Conservation (phyloP, 2,113 vertebrate genomes). For the Bostrychus sinensis region DNA sequence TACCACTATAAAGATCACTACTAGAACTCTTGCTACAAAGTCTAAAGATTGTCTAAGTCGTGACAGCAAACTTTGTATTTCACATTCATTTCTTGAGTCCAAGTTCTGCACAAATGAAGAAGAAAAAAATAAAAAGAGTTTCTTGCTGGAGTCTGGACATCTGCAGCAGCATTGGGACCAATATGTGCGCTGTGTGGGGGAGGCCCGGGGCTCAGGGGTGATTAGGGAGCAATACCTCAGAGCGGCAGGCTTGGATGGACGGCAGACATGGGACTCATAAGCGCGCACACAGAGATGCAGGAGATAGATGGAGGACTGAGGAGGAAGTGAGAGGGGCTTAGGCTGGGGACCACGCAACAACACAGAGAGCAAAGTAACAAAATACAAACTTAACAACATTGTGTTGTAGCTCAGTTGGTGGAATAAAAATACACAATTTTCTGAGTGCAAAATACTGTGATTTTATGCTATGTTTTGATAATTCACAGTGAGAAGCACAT, state of each 20-base stretch:
- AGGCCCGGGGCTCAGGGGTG: constrained; percentile 36
- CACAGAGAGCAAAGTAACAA: background rate
- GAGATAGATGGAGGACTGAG: constrained; percentile 49
- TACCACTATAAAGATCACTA: too few species aligned
- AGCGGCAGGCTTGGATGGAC: constrained; percentile 29
- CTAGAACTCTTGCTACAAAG: background rate
- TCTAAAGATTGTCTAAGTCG: background rate
- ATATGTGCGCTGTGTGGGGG: background rate
- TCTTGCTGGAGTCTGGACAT: background rate
- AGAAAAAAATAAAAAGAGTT: constrained; percentile 14
- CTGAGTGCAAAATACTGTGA: too few species aligned
- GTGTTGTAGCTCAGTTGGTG: too few species aligned
- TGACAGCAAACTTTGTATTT: background rate
- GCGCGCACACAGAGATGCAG: constrained; percentile 4
- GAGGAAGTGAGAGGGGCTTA: constrained; percentile 17
- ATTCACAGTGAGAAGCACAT: too few species aligned
- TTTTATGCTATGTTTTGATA: too few species aligned
- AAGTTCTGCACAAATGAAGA: background rate
- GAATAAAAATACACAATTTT: too few species aligned
- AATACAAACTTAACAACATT: background rate
- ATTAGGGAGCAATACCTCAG: constrained; percentile 61
- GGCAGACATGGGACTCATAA: background rate
- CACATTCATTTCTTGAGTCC: background rate
- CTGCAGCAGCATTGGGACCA: constrained; percentile 13
- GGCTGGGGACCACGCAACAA: background rate